Conservation (phyloP, 2,888 invertebrate genomes). For the Physocephala rufipes region DNA sequence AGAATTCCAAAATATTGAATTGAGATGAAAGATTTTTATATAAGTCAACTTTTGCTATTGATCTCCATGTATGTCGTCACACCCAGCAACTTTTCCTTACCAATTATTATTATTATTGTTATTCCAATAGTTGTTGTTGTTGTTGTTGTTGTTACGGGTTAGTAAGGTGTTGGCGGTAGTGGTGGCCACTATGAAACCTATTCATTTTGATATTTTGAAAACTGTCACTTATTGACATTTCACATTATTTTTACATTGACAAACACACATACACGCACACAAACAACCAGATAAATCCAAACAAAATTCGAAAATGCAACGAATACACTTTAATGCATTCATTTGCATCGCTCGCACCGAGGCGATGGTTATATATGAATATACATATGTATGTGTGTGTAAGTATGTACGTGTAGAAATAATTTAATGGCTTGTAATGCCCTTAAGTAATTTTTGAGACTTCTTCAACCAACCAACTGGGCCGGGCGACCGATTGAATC, state of each 20-base stretch:
- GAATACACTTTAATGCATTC: neutral
- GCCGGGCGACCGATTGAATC: no score
- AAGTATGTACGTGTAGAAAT: conserved; percentile 50
- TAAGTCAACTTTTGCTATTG: no score
- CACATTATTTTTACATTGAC: conserved; percentile 49
- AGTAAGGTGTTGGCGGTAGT: neutral
- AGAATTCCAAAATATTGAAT: no score
- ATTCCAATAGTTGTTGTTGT: neutral
- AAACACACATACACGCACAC: conserved; percentile 23
- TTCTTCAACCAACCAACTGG: neutral
- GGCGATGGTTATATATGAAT: neutral
- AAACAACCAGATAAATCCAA: neutral
- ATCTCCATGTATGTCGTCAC: no score
- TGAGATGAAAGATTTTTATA: no score
- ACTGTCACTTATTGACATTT: conserved; percentile 62
- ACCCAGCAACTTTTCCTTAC: neutral
- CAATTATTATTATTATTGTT: neutral
- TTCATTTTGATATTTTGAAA: conserved; percentile 48
- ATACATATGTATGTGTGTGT: conserved; percentile 20
- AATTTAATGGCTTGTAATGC: conserved; percentile 61
- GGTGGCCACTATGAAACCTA: conserved; percentile 47
- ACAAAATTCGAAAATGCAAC: neutral
- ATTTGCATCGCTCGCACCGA: neutral
- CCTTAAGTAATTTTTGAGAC: conserved; percentile 43
- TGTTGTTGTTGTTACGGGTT: neutral